phyloP scores from a whole-genome alignment of 1,140 invertebrate genomes.

The Delia radicum region DNA sequence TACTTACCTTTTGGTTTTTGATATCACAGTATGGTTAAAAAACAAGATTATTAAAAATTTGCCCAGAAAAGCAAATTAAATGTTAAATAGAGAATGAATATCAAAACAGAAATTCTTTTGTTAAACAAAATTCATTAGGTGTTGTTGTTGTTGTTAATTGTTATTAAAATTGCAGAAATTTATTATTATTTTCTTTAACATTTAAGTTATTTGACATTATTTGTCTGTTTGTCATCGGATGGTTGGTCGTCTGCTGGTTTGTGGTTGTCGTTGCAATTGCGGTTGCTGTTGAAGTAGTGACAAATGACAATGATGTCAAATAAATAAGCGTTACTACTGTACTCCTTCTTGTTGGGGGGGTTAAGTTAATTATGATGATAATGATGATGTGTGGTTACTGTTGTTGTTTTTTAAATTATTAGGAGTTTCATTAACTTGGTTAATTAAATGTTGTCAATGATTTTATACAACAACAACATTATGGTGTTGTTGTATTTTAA shows the following conservation, averaged over 20 bases:
- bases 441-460: not conserved
- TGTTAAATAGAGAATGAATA: not conserved
- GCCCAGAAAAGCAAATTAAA: not conserved
- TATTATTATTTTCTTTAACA: not conserved
- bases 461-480: not conserved
- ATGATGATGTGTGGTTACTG: not conserved
- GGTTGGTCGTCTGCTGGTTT: not conserved
- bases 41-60: slow-evolving; percentile 20
- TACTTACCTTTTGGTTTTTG: slow-evolving; percentile 53
- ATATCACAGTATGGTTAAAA: slow-evolving; percentile 51
- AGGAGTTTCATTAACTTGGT: not conserved
- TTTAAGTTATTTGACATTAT: not conserved
- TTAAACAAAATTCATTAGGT: not conserved
- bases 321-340: not conserved
- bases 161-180: not conserved
- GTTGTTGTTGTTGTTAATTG: not conserved
- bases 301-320: not conserved
- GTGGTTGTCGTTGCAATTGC: not conserved
- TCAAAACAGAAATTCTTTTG: not conserved
- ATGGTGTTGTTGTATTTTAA: not conserved
- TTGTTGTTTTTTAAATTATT: not conserved
- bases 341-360: not conserved
- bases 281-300: not conserved
- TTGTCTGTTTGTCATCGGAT: too few species aligned
- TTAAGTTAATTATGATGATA: not conserved